Conservation (phyloP, 2,797 vertebrate species). For the Spea hammondii region DNA sequence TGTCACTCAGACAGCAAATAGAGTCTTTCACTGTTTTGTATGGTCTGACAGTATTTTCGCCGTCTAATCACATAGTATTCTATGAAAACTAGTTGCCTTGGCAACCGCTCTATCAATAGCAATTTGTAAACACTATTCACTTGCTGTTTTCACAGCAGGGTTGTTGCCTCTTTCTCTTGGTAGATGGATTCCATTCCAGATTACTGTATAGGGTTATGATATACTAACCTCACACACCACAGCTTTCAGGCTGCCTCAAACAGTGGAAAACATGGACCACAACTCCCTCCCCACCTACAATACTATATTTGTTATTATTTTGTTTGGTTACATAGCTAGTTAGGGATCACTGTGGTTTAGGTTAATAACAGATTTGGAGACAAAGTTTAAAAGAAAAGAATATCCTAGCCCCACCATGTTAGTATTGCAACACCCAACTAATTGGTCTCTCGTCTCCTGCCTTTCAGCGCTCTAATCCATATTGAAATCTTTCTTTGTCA, state of each 20-base stretch:
- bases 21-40: background rate
- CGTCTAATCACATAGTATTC: slow-evolving; percentile 2
- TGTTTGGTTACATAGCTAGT: too few relatives aligned
- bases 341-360: too few relatives aligned
- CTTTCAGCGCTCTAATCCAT: too few relatives aligned
- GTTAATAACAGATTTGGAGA: too few relatives aligned
- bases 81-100: background rate
- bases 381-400: too few relatives aligned
- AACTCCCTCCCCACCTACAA: too few relatives aligned
- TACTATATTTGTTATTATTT: too few relatives aligned
- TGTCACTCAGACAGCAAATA: background rate
- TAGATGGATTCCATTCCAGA: background rate
- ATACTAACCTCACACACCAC: background rate
- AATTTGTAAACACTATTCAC: background rate
- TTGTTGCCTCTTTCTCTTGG: background rate
- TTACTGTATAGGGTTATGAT: background rate
- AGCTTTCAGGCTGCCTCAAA: background rate
- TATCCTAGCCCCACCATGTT: too few relatives aligned
- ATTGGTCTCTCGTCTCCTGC: too few relatives aligned
- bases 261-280: too few relatives aligned
- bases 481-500: too few relatives aligned
- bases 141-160: background rate
- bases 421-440: too few relatives aligned
- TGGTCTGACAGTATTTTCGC: slow-evolving; percentile 6
- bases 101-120: background rate